Conservation (phyloP, 2,113 vertebrate genomes). For the Microtus montanus region DNA sequence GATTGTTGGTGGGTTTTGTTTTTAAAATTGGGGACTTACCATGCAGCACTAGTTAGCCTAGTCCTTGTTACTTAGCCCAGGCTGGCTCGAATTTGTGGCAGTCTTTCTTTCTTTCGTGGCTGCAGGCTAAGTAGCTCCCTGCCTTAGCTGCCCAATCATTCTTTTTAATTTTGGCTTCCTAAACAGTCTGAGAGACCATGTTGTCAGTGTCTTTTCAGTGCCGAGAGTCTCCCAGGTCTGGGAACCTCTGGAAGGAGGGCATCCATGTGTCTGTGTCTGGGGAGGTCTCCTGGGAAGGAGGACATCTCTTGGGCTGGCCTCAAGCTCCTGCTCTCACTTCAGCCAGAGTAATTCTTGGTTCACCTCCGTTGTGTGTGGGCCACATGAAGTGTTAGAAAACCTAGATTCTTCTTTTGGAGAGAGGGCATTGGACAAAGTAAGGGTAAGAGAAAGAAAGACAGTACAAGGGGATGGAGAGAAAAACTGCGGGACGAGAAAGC, state of each 20-base stretch:
- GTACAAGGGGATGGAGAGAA: not conserved
- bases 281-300: not conserved
- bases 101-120: not conserved
- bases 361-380: not conserved
- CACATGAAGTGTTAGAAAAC: not conserved
- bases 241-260: not conserved
- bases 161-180: constrained; percentile 28
- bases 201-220: not conserved
- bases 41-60: not conserved
- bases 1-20: not conserved
- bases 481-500: not conserved
- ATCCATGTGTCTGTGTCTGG: not conserved
- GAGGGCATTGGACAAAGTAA: not conserved
- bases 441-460: not conserved
- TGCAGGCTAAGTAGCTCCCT: not conserved
- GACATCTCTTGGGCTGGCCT: not conserved
- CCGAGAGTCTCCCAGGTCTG: not conserved
- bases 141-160: not conserved
- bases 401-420: constrained; percentile 14
- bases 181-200: not conserved
- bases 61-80: not conserved
- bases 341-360: not conserved
- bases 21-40: not conserved
- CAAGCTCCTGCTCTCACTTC: not conserved
- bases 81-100: not conserved